A percentile compares a stretch with the other conserved stretches of the same genome.
Evolutionary conservation across 1,140 invertebrate species (phyloP).

Genomic region (Papilio polyxenes): DNA sequence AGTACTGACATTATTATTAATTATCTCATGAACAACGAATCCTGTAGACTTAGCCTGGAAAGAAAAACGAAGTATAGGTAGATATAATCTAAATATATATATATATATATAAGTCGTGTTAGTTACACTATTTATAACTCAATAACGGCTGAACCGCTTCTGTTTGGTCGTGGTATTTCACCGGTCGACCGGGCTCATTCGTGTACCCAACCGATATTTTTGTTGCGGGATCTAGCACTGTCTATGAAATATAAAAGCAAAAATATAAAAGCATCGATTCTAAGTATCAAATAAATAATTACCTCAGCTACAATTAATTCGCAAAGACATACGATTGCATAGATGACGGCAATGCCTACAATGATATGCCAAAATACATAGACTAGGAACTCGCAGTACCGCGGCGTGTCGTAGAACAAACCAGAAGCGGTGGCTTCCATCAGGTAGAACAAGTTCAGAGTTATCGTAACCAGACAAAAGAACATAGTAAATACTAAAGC

Average conservation of each 20-base stretch:
- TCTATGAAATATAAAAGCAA: background rate
- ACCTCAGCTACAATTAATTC: slow-evolving; percentile 56
- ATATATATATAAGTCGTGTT: too few species aligned
- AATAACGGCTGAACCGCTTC: too few species aligned
- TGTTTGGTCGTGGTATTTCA: too few species aligned
- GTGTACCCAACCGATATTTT: too few species aligned
- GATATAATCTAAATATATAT: too few species aligned
- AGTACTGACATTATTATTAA: slow-evolving; percentile 50
- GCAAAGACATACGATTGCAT: slow-evolving; percentile 53
- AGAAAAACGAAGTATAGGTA: slow-evolving; percentile 12
- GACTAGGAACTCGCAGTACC: slow-evolving; percentile 58
- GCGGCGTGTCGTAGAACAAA: slow-evolving; percentile 56
- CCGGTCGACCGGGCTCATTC: too few species aligned
- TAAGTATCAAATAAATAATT: background rate
- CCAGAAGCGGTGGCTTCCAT: slow-evolving; percentile 69
- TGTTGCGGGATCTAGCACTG: background rate
- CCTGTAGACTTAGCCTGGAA: slow-evolving; percentile 55
- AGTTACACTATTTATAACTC: too few species aligned
- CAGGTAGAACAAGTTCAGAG: slow-evolving; percentile 66
- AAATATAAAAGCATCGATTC: background rate
- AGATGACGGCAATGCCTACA: slow-evolving; percentile 50
- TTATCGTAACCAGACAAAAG: slow-evolving; percentile 47
- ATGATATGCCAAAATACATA: slow-evolving; percentile 61
- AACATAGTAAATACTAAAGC: slow-evolving; percentile 54
- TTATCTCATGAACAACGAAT: slow-evolving; percentile 55